Evolutionary conservation across 2,797 vertebrate species (phyloP), one percentile per base, ranked within the genome.

Genomic region (Nannoperca australis): DNA sequence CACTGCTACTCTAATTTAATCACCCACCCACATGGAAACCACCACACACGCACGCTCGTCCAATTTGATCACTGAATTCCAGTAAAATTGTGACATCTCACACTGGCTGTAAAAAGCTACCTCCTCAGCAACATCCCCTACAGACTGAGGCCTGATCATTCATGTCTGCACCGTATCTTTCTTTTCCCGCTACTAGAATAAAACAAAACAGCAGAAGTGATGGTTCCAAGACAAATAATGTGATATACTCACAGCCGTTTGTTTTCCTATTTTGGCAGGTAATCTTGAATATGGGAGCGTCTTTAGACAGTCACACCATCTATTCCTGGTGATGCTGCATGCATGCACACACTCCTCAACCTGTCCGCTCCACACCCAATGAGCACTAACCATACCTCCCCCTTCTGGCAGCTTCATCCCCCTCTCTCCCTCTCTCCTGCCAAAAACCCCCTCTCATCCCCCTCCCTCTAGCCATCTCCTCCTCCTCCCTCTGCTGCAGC

Each of bases 321-420:
- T 70, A 54, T 71, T 78, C 69, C 70, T 84, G 58, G 70, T 68
- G 78, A 81, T 75, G 66, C 80, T 55, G 81, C 78, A 77, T 34
- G 53, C 83, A 27, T 45, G 53, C 63, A 62, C 74, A 55, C 77
- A 81, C 83, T 87, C 79, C 84, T 82, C 91, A 92, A 90, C 90
- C 90, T 85, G 89, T 88, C 89, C 32, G 87, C 89, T 91, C 90
- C 86, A 89, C 90, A 90, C 81, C 84, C 87, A 81, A 78, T 59
- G 66, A 90, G 87, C 85, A 92, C 88, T 90, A 90, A 92, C 87
- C 84, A 89, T 83, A 82, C 85, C 86, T 90, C 82, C 89, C 89
- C 85, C 87, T 27, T 88, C 83, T 71, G 78, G 70, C 84, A 85
- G 88, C 79, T 83, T 76, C 81, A 75, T 82, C 75, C 76, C 79